A percentile compares a stretch with the other conserved stretches of the same genome.
These are phyloP conservation scores for Diglossa brunneiventris DNA, from an alignment of 2,113 vertebrate genomes.

Conservation along the genomic window DNA sequence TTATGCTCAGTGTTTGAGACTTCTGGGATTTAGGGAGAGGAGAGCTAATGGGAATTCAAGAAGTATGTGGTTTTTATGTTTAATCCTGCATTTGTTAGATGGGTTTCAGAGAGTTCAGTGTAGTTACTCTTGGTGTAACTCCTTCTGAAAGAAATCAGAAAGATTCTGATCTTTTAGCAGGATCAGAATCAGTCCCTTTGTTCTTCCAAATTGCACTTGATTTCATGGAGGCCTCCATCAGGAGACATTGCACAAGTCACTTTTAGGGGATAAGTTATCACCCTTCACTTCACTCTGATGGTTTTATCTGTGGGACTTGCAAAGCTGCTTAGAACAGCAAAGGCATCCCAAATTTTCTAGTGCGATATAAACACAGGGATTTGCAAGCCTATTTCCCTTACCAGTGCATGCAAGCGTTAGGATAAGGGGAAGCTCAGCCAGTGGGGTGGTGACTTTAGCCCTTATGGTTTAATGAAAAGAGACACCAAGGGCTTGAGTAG, in stretches of 20 bases:
- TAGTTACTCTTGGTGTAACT: background rate
- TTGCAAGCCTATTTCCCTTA: background rate
- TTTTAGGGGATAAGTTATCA: background rate
- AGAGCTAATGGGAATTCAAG: background rate
- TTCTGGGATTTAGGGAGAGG: background rate
- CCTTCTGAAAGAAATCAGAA: too few relatives aligned
- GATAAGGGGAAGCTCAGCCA: background rate
- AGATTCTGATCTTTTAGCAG: background rate
- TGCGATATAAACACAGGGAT: background rate
- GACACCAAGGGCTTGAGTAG: background rate
- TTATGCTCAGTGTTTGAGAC: background rate
- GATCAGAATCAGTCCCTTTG: background rate
- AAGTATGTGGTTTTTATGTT: background rate
- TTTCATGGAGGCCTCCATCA: background rate
- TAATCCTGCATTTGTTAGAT: background rate
- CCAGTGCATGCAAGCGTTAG: accelerated
- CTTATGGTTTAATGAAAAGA: background rate
- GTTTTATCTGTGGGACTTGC: background rate
- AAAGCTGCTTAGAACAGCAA: background rate
- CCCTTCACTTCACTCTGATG: background rate
- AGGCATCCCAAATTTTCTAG: background rate
- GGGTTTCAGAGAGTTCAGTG: background rate
- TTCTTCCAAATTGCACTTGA: background rate
- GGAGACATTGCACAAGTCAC: background rate
- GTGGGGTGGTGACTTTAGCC: background rate